Conservation (phyloP, 2,797 vertebrate species). For the Tenualosa thibaudeaui region DNA sequence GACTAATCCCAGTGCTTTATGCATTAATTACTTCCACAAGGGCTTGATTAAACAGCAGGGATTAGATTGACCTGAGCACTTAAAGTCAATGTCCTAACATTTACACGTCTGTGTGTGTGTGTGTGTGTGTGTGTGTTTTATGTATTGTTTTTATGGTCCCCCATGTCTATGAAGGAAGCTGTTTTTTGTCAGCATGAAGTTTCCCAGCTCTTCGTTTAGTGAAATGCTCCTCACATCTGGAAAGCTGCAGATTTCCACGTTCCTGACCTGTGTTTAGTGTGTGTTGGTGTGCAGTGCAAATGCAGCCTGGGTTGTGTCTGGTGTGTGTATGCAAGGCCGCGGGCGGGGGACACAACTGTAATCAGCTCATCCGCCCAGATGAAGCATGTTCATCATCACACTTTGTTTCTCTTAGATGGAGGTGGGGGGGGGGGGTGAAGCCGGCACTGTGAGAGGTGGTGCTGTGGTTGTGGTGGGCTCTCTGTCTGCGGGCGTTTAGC, state of each 20-base stretch:
- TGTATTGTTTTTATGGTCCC: not conserved
- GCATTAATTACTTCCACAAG: constrained; percentile 23
- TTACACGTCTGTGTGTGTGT: not conserved
- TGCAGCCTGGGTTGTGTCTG: not conserved
- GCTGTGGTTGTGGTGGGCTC: not conserved
- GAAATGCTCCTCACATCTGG: not conserved
- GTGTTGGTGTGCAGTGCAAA: not conserved
- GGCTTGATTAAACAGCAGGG: constrained; percentile 26
- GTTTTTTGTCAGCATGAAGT: not conserved
- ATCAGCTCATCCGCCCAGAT: not conserved
- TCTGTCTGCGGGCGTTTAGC: not conserved
- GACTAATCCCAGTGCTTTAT: constrained; percentile 19
- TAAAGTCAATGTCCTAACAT: not conserved
- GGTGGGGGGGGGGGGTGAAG: not conserved
- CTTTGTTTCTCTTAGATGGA: not conserved
- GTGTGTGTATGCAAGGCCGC: not conserved
- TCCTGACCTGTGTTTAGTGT: not conserved
- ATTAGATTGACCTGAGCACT: constrained; percentile 23
- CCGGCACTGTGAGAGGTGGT: not conserved
- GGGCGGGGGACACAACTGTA: not conserved
- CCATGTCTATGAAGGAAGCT: not conserved
- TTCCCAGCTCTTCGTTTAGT: not conserved
- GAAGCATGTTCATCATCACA: not conserved
- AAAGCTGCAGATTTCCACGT: not conserved
- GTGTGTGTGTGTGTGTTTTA: not conserved